phyloP scores from a whole-genome alignment of 2,888 invertebrate species.

The Endotricha flammealis region DNA sequence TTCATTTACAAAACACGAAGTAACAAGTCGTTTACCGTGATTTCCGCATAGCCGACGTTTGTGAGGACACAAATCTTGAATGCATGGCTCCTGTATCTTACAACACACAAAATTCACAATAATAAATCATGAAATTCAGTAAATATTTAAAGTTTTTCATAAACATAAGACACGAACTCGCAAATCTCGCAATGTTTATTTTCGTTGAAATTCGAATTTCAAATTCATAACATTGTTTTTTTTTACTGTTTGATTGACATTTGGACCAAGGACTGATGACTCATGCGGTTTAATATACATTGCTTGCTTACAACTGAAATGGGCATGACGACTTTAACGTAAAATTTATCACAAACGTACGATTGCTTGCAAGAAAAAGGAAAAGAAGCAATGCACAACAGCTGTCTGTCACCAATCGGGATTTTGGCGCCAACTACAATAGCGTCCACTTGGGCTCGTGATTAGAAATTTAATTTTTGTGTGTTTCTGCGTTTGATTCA shows the following conservation, averaged over 20 bases:
- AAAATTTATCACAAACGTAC: too few relatives aligned
- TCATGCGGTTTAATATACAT: too few relatives aligned
- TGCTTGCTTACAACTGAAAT: too few relatives aligned
- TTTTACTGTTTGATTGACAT: conserved; percentile 21
- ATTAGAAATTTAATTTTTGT: too few relatives aligned
- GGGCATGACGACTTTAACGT: too few relatives aligned
- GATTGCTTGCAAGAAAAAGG: too few relatives aligned
- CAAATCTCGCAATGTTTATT: not conserved
- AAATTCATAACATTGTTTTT: conserved; percentile 10
- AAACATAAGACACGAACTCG: not conserved
- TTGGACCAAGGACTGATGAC: conserved; percentile 12
- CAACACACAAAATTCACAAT: not conserved
- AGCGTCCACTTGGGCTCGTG: too few relatives aligned
- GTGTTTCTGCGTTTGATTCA: too few relatives aligned
- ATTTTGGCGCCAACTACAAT: too few relatives aligned
- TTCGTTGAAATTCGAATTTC: conserved; percentile 10
- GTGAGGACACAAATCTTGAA: conserved; percentile 41
- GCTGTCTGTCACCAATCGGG: too few relatives aligned
- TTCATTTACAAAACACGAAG: not conserved
- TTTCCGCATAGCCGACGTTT: conserved; percentile 46
- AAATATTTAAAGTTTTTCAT: not conserved
- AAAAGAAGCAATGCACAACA: too few relatives aligned
- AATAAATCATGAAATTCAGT: not conserved
- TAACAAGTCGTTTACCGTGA: conserved; percentile 51
- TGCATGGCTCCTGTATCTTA: conserved; percentile 28